Conservation (phyloP, 2,888 invertebrate genomes). For the Oscheius sp. region DNA sequence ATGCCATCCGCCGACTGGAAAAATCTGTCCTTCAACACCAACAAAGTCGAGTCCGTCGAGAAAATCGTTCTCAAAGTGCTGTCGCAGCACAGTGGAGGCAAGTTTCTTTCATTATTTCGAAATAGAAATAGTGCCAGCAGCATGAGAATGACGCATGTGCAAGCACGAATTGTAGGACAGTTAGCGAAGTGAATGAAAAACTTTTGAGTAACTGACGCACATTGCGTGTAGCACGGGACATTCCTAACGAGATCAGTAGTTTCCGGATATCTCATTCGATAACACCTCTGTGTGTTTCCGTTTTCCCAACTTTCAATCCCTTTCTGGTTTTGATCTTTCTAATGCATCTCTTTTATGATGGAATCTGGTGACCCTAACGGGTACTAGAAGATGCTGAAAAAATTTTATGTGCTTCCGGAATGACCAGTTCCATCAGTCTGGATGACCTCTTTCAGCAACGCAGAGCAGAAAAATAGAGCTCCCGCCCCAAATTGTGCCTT, state of each 20-base stretch:
- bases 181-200: too few species aligned
- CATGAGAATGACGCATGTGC: too few species aligned
- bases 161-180: too few species aligned
- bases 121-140: too few species aligned
- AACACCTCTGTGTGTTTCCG: neutral
- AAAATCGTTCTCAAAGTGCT: conserved; percentile 1
- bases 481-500: conserved; percentile 27
- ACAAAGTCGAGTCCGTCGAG: neutral
- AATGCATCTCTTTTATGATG: neutral
- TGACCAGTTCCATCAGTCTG: conserved; percentile 22
- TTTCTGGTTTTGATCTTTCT: neutral
- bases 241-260: neutral
- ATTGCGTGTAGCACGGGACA: neutral
- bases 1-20: conserved; percentile 15
- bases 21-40: conserved; percentile 11
- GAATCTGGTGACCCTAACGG: neutral
- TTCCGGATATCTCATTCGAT: conserved; percentile 2
- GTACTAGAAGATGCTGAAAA: neutral
- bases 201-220: neutral
- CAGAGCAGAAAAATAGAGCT: conserved; percentile 18
- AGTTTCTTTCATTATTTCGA: neutral
- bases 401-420: conserved; percentile 11
- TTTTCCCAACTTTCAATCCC: neutral
- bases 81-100: conserved; percentile 20
- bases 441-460: conserved; percentile 15